Base-by-base conservation (phyloP, 2,888 invertebrate species). In the Drosophila demipolita region DNA sequence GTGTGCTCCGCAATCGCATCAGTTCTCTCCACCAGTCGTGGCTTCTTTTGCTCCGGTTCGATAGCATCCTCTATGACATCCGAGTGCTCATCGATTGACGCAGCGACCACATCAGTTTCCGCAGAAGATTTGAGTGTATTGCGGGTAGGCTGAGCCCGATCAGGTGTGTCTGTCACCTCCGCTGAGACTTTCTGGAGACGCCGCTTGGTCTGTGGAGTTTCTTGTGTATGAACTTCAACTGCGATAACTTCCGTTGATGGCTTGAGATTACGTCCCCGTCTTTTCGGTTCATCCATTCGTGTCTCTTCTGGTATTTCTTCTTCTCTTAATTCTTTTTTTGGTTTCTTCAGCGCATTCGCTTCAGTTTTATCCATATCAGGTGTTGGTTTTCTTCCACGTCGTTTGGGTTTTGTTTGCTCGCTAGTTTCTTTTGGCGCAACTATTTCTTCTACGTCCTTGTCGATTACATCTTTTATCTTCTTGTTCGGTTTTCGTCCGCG, bases 81-180 rank as follows among this genome's bases (percentile, higher is more conserved):
- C 52, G 65, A 57, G 26, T 52, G 35, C 1, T 54, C 54, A 23
- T 55, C 66, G 11, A 23, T 6, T 4, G 53, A 12, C 12, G 36
- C 23, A 9, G 61, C 38, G 12, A 8, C n/a, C 2, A 70, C 59
- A 17, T 54, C 49, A 29, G 42, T 42, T n/a, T 83, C 78, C 1
- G 71, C 64, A 17, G 81, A 76, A 17, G 73, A 65, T 55, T 85
- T 83, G 15, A 83, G 77, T 12, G 40, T 50, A 12, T 36, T 66
- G 8, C 82, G 75, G 0, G 15, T 12, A 0, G 45, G 20, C 36
- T 60, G 26, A 40, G 60, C 73, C 9, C 61, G 78, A 29, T 71
- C 72, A 0, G 65, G 26, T 32, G 23, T 7, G 11, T 64, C 68
- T 23, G 2, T 26, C 2, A 60, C 50, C 9, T 80, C 78, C 1